Base-by-base conservation (phyloP, 2,888 invertebrate genomes). In the Amiota communis region DNA sequence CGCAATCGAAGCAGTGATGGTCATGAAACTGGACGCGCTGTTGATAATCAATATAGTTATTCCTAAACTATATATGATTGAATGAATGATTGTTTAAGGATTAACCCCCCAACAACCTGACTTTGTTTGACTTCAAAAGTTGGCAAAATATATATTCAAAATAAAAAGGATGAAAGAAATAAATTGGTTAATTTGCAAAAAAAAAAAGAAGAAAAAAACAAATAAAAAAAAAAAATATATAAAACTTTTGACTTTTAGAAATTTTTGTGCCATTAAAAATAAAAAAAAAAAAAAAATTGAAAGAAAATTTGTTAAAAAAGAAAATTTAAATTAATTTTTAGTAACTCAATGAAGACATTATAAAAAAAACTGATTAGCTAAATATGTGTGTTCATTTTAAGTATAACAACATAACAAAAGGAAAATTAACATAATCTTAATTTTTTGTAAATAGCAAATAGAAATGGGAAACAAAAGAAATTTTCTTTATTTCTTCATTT, bases 21-120 rank as follows among this genome's bases (percentile, higher is more conserved):
- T 49, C 76, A 79, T 61, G 86, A 84, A 75, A 82, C 82, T 48
- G 89, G 88, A 20, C 87, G 96, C 72, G 96, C 96, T 36, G 92
- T 96, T 15, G 96, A 96, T 89, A 96, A 96, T 90, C 95, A 95
- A 79, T 96, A 96, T 90, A 94, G 93, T 87, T 94, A 93, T 89
- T 93, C 93, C 77, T 93, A 91, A 90, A 78, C 36, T 6, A 36
- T 8, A 70, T 15, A 48, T 46, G n/a, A 71, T 23, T 53, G 36
- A 15, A 36, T 49, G 57, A 13, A 36, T 49, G 57, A 13, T 20
- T 63, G 46, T 53, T 13, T 8, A 53, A 15, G 13, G 53, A 53
- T 53, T 53, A 15, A 53, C n/a, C 36, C 8, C 23, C 23, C 1
- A 23, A 23, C 23, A 36, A 36, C 36, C 36, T 36, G 36, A 36